Evolutionary conservation across 2,797 vertebrate genomes (phyloP).

Genomic region (Halcyon badia): DNA sequence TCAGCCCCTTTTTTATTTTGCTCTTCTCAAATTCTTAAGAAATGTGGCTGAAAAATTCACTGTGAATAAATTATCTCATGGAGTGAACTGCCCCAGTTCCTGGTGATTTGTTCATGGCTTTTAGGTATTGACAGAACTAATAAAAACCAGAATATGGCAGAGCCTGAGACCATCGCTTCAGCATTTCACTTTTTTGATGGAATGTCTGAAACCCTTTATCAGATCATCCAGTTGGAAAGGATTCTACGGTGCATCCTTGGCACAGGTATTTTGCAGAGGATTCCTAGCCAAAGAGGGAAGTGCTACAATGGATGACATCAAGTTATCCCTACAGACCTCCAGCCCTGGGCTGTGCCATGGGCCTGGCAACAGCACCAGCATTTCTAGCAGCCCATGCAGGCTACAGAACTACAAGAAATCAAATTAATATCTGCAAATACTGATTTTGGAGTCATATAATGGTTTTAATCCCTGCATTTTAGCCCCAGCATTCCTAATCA

Average conservation of each 20-base stretch:
- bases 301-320: background rate
- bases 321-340: rapidly evolving
- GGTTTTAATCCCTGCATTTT: background rate
- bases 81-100: background rate
- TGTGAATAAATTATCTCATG: background rate
- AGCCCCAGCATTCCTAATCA: background rate
- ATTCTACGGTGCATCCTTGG: background rate
- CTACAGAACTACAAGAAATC: background rate
- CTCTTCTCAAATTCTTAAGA: background rate
- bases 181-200: background rate
- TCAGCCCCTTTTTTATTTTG: background rate
- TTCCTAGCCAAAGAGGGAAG: background rate
- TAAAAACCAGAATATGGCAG: background rate
- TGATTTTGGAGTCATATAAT: background rate
- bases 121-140: background rate
- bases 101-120: background rate
- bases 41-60: background rate
- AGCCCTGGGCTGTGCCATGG: background rate
- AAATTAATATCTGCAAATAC: background rate
- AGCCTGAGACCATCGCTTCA: background rate
- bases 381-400: background rate
- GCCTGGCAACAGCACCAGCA: background rate
- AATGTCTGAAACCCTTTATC: background rate
- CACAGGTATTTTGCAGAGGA: background rate
- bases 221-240: background rate